Percentiles rank a stretch among this genome's conserved stretches.
Conservation (phyloP, 2,797 vertebrate genomes). For the Otus scops region DNA sequence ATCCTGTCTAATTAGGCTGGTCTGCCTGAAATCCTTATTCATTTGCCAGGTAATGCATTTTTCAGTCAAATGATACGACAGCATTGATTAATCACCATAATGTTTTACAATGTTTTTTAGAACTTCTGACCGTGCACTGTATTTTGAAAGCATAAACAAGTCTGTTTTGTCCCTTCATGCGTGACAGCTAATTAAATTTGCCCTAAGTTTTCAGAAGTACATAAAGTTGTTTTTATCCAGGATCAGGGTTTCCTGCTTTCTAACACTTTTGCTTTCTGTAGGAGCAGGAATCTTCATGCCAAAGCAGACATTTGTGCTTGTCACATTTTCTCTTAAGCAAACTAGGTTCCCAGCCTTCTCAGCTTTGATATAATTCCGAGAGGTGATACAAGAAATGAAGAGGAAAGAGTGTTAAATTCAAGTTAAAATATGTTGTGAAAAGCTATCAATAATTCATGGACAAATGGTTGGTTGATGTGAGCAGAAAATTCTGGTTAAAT, state of each 20-base stretch:
- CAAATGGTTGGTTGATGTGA: not conserved
- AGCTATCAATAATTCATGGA: not conserved
- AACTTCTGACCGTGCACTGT: not conserved
- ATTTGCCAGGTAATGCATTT: not conserved
- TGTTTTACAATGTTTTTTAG: not conserved
- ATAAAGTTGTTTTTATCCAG: not conserved
- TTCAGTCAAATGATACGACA: not conserved
- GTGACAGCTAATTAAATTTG: not conserved
- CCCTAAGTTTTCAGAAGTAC: not conserved
- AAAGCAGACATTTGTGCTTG: not conserved
- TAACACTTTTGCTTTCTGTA: not conserved
- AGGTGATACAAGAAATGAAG: not conserved
- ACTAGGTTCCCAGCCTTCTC: not conserved
- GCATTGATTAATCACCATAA: not conserved
- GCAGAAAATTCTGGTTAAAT: not conserved
- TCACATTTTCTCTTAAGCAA: not conserved
- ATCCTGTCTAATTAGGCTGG: not conserved
- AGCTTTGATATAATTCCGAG: not conserved
- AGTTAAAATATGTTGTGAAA: not conserved
- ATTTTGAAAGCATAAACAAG: not conserved
- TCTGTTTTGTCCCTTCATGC: not conserved
- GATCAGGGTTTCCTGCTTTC: not conserved
- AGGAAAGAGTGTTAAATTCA: not conserved
- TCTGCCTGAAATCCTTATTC: not conserved
- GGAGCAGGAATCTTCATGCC: not conserved